Evolutionary conservation across 2,113 vertebrate species (phyloP).

Genomic region (Hydrochoerus hydrochaeris): DNA sequence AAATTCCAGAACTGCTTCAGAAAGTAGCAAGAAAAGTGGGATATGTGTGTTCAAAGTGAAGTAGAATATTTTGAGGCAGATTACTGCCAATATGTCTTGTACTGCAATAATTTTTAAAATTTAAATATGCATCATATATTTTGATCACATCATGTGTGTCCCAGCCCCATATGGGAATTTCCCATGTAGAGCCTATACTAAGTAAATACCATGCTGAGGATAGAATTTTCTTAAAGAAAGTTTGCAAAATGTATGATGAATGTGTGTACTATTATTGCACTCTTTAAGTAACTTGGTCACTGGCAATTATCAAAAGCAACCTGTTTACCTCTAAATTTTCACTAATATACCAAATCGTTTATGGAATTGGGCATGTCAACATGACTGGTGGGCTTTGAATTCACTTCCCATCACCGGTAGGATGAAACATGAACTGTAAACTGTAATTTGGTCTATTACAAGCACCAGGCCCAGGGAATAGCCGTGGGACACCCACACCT

Average conservation of each 20-base stretch:
- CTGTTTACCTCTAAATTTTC: not conserved
- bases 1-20: not conserved
- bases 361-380: not conserved
- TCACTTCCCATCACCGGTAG: not conserved
- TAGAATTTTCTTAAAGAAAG: not conserved
- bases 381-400: not conserved
- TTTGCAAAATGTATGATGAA: not conserved
- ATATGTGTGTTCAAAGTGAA: not conserved
- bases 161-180: not conserved
- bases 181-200: not conserved
- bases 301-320: not conserved
- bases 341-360: not conserved
- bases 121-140: not conserved
- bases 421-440: not conserved
- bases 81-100: not conserved
- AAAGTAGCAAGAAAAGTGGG: not conserved
- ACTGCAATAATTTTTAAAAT: not conserved
- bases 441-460: not conserved
- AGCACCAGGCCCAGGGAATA: not conserved
- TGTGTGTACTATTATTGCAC: not conserved
- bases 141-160: not conserved
- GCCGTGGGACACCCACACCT: not conserved
- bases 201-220: not conserved
- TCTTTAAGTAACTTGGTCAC: not conserved
- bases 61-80: not conserved